Conservation (phyloP, 2,113 vertebrate genomes). For the Megaleporinus macrocephalus region DNA sequence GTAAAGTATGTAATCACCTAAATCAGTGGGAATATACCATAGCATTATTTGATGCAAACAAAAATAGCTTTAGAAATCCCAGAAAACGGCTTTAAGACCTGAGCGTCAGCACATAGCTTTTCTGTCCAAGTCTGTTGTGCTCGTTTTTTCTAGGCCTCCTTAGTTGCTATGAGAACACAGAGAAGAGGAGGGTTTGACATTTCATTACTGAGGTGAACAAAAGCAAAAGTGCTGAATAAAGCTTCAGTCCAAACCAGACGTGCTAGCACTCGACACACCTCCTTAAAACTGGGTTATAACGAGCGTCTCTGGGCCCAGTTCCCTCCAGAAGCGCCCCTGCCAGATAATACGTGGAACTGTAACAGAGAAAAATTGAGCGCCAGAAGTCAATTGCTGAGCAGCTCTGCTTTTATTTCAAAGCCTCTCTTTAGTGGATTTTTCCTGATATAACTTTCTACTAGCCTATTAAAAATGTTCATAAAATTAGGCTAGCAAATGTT, state of each 20-base stretch:
- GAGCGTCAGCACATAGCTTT: neutral
- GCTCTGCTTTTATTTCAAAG: constrained; percentile 54
- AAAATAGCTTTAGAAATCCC: neutral
- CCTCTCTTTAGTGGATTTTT: constrained; percentile 42
- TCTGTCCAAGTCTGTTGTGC: neutral
- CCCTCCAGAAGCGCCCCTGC: constrained; percentile 37
- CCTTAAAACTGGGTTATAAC: constrained; percentile 69
- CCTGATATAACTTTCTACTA: constrained; percentile 38
- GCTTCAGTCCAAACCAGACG: constrained; percentile 71
- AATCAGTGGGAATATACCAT: neutral
- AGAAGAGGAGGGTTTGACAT: constrained; percentile 75
- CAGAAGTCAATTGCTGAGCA: constrained; percentile 60
- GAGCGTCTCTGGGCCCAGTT: constrained; percentile 63
- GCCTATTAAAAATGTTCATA: constrained; percentile 40
- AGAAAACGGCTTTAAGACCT: neutral
- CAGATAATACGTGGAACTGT: constrained; percentile 36
- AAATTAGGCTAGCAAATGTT: constrained; percentile 52
- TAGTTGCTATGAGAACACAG: constrained; percentile 77
- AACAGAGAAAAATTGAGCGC: constrained; percentile 22
- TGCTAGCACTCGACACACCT: constrained; percentile 75
- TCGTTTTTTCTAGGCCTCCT: constrained; percentile 52
- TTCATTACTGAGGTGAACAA: constrained; percentile 75
- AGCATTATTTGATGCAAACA: neutral
- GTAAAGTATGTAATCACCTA: neutral
- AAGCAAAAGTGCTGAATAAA: constrained; percentile 72